Evolutionary conservation across 92 coral and sea anemone genomes (phyloP).

Genomic region (Epizoanthus illoricatus): DNA sequence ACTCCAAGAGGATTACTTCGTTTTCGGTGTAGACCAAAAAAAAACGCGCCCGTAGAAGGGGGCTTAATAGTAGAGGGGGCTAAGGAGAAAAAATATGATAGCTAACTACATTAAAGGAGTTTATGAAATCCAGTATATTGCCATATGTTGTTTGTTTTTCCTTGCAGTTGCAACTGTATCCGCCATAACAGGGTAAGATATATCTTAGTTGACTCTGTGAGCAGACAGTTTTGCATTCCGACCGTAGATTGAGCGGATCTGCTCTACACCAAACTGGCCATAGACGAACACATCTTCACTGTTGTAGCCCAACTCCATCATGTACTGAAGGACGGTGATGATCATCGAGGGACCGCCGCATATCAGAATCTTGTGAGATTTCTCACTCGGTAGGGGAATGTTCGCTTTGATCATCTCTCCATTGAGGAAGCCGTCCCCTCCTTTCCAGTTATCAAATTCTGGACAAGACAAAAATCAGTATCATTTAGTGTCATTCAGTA

Average conservation of each 20-base stretch:
- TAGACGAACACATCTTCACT: conserved; percentile 46
- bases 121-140: too few relatives aligned
- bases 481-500: too few relatives aligned
- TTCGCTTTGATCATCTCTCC: conserved; percentile 31
- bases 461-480: too few relatives aligned
- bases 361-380: conserved; percentile 41
- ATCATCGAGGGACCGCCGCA: conserved; percentile 55
- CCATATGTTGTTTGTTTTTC: too few relatives aligned
- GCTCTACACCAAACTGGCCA: conserved; percentile 51
- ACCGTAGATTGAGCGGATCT: conserved; percentile 44
- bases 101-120: too few relatives aligned
- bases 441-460: conserved; percentile 31
- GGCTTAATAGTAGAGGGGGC: too few relatives aligned
- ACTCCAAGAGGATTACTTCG: too few relatives aligned
- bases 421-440: conserved; percentile 44
- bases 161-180: too few relatives aligned
- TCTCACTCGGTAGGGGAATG: conserved; percentile 11
- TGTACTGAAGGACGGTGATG: conserved; percentile 31
- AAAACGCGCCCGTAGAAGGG: too few relatives aligned
- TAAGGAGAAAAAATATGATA: too few relatives aligned
- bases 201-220: conserved; percentile 8
- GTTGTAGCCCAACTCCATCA: conserved; percentile 34
- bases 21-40: too few relatives aligned
- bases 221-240: conserved; percentile 44
- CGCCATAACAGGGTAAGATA: neutral